Conservation (phyloP, 2,113 vertebrate genomes). For the Pantherophis guttatus region DNA sequence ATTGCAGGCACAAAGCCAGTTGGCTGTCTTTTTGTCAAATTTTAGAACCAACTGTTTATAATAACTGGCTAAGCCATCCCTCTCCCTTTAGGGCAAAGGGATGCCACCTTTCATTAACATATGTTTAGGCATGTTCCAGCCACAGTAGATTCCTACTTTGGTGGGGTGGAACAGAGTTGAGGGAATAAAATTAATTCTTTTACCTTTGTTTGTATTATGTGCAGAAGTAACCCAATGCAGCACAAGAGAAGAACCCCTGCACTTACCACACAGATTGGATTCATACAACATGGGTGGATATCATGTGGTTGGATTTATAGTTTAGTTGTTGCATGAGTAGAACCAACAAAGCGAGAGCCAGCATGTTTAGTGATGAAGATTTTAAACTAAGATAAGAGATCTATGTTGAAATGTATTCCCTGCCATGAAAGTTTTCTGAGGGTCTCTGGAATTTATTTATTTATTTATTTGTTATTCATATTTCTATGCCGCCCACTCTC, state of each 20-base stretch:
- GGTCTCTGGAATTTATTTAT: not conserved
- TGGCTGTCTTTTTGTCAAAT: not conserved
- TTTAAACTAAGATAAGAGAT: not conserved
- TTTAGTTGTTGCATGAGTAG: not conserved
- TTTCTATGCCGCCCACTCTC: too few species aligned
- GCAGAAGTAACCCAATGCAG: not conserved
- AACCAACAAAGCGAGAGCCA: not conserved
- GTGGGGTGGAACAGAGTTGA: not conserved
- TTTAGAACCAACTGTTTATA: not conserved
- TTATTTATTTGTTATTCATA: too few species aligned
- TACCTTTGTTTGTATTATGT: not conserved
- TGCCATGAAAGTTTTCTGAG: not conserved
- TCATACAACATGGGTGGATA: not conserved
- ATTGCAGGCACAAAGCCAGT: not conserved
- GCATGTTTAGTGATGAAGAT: not conserved
- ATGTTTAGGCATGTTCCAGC: not conserved
- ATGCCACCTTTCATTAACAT: not conserved
- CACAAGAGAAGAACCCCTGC: not conserved
- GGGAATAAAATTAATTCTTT: not conserved
- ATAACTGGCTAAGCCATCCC: not conserved
- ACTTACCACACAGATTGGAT: not conserved
- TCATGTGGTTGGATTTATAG: not conserved
- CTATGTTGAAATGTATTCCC: not conserved
- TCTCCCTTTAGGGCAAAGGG: not conserved
- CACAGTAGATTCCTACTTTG: not conserved